These are phyloP conservation scores for Arge pagana DNA, from an alignment of 2,888 invertebrate species.

Conservation along the genomic window DNA sequence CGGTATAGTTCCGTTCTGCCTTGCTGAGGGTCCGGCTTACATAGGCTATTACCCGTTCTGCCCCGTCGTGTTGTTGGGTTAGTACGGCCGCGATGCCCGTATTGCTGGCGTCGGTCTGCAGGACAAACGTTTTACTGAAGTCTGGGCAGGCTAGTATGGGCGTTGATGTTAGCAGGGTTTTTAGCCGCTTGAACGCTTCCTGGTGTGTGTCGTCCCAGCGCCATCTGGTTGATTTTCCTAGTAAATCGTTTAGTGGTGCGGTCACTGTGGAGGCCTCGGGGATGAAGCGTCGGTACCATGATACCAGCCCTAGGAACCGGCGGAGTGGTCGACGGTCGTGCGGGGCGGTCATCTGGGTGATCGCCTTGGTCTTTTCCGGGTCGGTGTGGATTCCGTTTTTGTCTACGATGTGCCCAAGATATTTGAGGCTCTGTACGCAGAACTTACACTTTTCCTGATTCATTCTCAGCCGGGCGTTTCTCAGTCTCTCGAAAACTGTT, in stretches of 20 bases:
- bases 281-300: conserved; percentile 28
- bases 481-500: too few species aligned
- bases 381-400: too few species aligned
- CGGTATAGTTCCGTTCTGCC: conserved; percentile 27
- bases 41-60: conserved; percentile 28
- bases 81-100: conserved; percentile 26
- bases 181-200: conserved; percentile 19
- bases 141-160: conserved; percentile 25
- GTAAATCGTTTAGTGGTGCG: conserved; percentile 12
- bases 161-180: conserved; percentile 16
- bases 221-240: conserved; percentile 11
- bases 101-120: conserved; percentile 33
- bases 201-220: conserved; percentile 16
- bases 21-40: conserved; percentile 25
- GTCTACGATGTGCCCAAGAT: too few species aligned
- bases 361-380: too few species aligned
- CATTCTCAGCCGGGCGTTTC: too few species aligned
- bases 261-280: conserved; percentile 4
- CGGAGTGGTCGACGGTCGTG: too few species aligned
- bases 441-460: too few species aligned
- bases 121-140: conserved; percentile 16
- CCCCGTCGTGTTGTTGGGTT: conserved; percentile 16
- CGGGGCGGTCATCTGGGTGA: too few species aligned
- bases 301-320: conserved; percentile 22
- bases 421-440: too few species aligned